Conservation (phyloP, 2,888 invertebrate genomes). For the Dynastes grantii region DNA sequence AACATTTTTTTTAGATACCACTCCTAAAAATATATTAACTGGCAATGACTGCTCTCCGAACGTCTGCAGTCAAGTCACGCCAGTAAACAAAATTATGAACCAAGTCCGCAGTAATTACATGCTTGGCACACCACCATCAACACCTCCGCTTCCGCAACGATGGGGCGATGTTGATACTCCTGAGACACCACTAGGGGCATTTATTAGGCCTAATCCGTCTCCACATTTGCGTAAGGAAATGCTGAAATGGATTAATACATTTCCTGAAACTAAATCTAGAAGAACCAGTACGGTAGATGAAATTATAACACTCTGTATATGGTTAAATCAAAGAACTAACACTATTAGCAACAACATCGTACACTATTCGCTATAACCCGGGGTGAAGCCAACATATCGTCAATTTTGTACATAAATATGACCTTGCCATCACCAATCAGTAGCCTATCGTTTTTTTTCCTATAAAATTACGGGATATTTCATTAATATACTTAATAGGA, state of each 20-base stretch:
- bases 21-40: constrained; percentile 44
- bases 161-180: constrained; percentile 72
- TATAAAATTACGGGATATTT: too few species aligned
- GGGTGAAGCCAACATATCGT: too few species aligned
- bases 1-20: constrained; percentile 37
- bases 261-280: constrained; percentile 69
- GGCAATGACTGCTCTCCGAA: constrained; percentile 35
- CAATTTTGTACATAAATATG: too few species aligned
- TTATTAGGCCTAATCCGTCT: constrained; percentile 71
- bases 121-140: constrained; percentile 60
- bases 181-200: constrained; percentile 73
- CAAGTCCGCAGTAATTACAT: constrained; percentile 62
- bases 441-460: too few species aligned
- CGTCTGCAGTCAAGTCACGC: constrained; percentile 58
- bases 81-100: constrained; percentile 66
- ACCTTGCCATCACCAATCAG: too few species aligned
- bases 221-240: constrained; percentile 72
- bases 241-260: constrained; percentile 70
- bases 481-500: too few species aligned
- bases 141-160: constrained; percentile 65
- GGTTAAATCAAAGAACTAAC: too few species aligned
- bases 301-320: background rate
- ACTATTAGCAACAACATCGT: too few species aligned
- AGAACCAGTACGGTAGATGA: constrained; percentile 68
- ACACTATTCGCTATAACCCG: too few species aligned